Base-by-base conservation (phyloP, 2,888 invertebrate genomes). In the Agonopterix heracliana region DNA sequence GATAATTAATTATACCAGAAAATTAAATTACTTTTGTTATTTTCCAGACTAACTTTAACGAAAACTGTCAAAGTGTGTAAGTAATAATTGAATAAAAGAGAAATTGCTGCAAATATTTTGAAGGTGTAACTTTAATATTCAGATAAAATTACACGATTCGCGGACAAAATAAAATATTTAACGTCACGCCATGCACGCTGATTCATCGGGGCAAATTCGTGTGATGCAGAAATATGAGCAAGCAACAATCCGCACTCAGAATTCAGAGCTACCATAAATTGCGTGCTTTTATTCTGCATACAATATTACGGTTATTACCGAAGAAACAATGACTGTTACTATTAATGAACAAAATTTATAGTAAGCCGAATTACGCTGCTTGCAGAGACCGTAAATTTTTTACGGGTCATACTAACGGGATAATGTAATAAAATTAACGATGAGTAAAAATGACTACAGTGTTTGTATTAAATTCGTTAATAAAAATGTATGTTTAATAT, bases 101-200 rank as follows among this genome's bases (percentile, higher is more conserved):
- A 26, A 26, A 26, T 26, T 26, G 26, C 26, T 7, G 7, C 26
- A 26, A 26, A 26, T 3, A 26, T 26, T 26, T n/a, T 38, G 38
- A 38, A 38, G 38, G 10, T n/a, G 38, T 26, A 10, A 38, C n/a
- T 38, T 46, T 40, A 46, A 46, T 41, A 63, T 67, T 64, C 64
- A 68, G 63, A 63, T 64, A 60, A 63, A 65, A 67, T 62, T 63
- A 57, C 60, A 66, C 53, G 56, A 56, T 49, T 60, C 66, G 26
- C 5, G 26, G 26, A 26, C 26, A 26, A 26, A 26, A 70, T 75
- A 68, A 72, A 72, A 64, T 58, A 54, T 71, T 68, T 64, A 68
- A 68, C 63, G 59, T 63, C 62, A 60, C 55, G 63, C 64, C 61
- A 64, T 68, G 68, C 66, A 71, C 64, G 53, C 54, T 54, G 59